Conservation (phyloP, 2,797 vertebrate genomes). For the Pyrocephalus nanus region DNA sequence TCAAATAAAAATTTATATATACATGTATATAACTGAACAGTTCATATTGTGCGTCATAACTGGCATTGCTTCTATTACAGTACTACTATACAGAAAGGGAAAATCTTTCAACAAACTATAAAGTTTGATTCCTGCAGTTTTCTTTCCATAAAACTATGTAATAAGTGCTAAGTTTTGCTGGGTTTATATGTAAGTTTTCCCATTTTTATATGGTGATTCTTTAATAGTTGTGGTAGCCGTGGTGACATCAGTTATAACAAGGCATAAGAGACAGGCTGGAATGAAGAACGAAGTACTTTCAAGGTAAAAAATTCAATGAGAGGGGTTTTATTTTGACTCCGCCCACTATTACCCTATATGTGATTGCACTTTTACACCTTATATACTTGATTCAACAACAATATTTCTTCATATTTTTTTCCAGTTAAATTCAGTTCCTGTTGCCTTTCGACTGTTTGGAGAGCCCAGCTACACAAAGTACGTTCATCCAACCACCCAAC, state of each 20-base stretch:
- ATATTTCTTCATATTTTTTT: not conserved
- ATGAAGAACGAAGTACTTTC: conserved; percentile 54
- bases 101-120: conserved; percentile 52
- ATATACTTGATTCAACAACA: not conserved
- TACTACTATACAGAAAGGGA: conserved; percentile 17
- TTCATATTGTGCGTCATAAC: conserved; percentile 15
- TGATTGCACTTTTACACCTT: conserved; percentile 13
- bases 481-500: not conserved
- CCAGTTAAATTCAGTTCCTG: not conserved
- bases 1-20: conserved; percentile 11
- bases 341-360: not conserved
- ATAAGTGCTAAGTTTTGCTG: conserved; percentile 34
- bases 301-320: not conserved
- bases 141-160: conserved; percentile 47
- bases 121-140: conserved; percentile 56
- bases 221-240: conserved; percentile 34
- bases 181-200: conserved; percentile 42
- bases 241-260: conserved; percentile 51
- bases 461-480: not conserved
- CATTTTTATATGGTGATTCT: conserved; percentile 48
- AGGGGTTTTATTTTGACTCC: not conserved
- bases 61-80: conserved; percentile 37
- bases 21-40: not conserved
- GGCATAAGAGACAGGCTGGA: conserved; percentile 47
- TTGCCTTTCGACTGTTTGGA: not conserved